phyloP scores from a whole-genome alignment of 2,797 vertebrate species.

The Macropodus opercularis region DNA sequence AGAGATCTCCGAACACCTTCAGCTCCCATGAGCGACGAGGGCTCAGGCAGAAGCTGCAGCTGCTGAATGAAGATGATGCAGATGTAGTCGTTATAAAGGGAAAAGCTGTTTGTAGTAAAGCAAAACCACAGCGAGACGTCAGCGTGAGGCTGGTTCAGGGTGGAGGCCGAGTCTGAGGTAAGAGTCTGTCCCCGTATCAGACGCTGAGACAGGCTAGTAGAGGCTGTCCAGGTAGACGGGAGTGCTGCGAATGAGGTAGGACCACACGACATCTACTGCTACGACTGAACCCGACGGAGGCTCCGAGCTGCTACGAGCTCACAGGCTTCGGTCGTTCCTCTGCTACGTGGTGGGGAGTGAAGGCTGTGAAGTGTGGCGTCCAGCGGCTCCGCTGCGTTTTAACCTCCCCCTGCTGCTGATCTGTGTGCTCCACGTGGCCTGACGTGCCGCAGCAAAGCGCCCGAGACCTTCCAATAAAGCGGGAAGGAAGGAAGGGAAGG shows the following conservation, averaged over 20 bases:
- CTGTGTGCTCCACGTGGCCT: not conserved
- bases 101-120: not conserved
- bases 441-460: constrained; percentile 3
- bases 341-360: not conserved
- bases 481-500: not conserved
- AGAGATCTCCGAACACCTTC: constrained; percentile 1
- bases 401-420: not conserved
- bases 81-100: not conserved
- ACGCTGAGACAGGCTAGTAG: constrained; percentile 1
- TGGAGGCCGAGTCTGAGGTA: constrained; percentile 28
- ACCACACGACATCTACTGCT: constrained; percentile 34
- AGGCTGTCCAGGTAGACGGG: constrained; percentile 9
- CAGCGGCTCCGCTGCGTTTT: too few species aligned
- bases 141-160: constrained; percentile 8
- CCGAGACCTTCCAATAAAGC: constrained; percentile 9
- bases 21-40: not conserved
- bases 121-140: constrained; percentile 15
- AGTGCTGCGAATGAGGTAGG: constrained; percentile 65
- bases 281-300: too few species aligned
- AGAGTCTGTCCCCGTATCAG: constrained; percentile 14
- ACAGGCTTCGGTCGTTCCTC: constrained; percentile 8
- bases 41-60: constrained; percentile 1
- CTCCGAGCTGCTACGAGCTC: constrained; percentile 12
- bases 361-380: too few species aligned
- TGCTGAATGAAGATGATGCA: constrained; percentile 1